Evolutionary conservation across 1,140 invertebrate species (phyloP), one percentile per base, ranked within the genome.

Genomic region (Semibalanus balanoides): DNA sequence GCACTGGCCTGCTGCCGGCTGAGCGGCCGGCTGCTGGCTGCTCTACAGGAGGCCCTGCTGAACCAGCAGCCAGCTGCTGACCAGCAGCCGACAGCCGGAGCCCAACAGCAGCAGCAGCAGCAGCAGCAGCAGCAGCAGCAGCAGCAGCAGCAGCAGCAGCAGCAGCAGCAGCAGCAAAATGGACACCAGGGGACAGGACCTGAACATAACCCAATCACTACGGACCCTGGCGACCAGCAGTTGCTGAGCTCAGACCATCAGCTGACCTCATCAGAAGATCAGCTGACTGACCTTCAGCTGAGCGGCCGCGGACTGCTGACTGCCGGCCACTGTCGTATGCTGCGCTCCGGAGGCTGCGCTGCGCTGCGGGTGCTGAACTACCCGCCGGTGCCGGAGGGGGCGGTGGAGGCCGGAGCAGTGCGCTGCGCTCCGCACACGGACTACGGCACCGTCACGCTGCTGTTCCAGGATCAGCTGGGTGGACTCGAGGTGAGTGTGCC

Each of bases 401-500:
- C 29, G 28, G 30, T 43, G 9, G 75, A 64, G 0, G 29, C 70
- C 28, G 74, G 76, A 29, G 51, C 75, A 5, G 76, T 74, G 25
- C 78, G 78, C 35, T 79, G 76, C 40, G 77, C 74, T 0, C 28
- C 77, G 0, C 78, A 79, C 74, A 76, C 76, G 3, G 78, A 79
- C 74, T 79, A 79, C 71, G 76, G 78, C 17, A 76, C 75, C 30
- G 11, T 79, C 19, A 75, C 78, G 27, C 74, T 79, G 29, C 76
- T 79, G 29, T 79, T 79, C 72, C 78, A 79, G 72, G 79, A 79
- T 30, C n/a, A 77, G 19, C 28, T 77, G 7, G 76, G 79, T 3
- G 79, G 79, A 27, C 74, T 81, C 11, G 78, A 83, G 81, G 77
- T 78, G 73, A 27, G n/a, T n/a, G n/a, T n/a, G n/a, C n/a, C n/a